Conservation (phyloP, 2,888 invertebrate genomes). For the Nymphalis c-album region DNA sequence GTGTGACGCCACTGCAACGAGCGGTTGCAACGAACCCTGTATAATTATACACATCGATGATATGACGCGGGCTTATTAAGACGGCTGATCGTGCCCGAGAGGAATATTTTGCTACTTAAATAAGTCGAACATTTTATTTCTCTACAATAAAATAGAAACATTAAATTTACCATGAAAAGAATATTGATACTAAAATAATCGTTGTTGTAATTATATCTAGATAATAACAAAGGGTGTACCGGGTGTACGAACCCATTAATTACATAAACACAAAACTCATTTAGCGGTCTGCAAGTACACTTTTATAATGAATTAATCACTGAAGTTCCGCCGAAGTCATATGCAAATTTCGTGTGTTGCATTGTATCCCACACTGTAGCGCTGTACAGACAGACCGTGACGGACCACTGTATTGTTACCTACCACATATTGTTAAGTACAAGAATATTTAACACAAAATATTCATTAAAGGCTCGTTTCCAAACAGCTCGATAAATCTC, state of each 20-base stretch:
- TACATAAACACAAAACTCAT: conserved; percentile 30
- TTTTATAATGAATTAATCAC: conserved; percentile 53
- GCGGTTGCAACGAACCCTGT: conserved; percentile 52
- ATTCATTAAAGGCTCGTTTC: conserved; percentile 58
- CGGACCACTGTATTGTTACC: conserved; percentile 55
- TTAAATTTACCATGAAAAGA: not conserved
- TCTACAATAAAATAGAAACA: conserved; percentile 2
- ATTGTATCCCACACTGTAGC: conserved; percentile 63
- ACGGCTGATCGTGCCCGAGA: conserved; percentile 28
- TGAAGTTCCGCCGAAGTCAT: conserved; percentile 61
- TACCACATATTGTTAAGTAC: conserved; percentile 43
- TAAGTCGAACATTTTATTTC: conserved; percentile 13
- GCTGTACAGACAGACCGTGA: conserved; percentile 63
- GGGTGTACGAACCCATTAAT: conserved; percentile 17
- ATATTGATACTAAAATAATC: not conserved
- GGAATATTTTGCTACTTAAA: conserved; percentile 28
- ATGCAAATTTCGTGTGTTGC: conserved; percentile 71
- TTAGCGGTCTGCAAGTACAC: conserved; percentile 27
- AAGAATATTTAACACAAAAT: conserved; percentile 46
- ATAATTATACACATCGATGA: conserved; percentile 60
- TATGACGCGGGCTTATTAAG: conserved; percentile 47
- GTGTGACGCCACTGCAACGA: conserved; percentile 63
- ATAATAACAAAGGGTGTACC: conserved; percentile 5
- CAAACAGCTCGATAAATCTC: conserved; percentile 43
- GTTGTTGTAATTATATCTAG: not conserved